Percentiles rank a stretch among this genome's conserved stretches.
Evolutionary conservation across 2,797 vertebrate species (phyloP).

Genomic region (Naso thynnoides): DNA sequence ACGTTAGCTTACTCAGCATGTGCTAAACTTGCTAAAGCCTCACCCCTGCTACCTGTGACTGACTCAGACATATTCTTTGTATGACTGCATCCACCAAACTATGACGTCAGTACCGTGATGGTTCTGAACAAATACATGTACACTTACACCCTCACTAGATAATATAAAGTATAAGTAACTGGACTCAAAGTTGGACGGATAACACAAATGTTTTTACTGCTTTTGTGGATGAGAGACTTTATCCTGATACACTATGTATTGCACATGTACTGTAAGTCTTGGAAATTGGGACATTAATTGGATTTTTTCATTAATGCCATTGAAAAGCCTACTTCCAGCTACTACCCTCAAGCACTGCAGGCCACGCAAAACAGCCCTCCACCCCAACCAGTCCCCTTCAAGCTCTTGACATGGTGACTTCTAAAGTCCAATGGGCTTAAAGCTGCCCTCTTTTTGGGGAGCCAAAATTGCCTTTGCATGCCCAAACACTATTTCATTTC

Average conservation of each 20-base stretch:
- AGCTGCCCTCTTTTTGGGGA: constrained; percentile 41
- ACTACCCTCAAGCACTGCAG: constrained; percentile 20
- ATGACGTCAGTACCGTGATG: no score
- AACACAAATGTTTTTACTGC: background rate
- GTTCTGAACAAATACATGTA: no score
- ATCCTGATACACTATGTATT: background rate
- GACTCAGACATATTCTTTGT: no score
- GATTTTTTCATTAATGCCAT: background rate
- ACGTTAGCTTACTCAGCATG: no score
- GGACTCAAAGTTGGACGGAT: constrained; percentile 4
- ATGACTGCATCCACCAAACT: no score
- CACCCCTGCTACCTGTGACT: no score
- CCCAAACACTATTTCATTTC: constrained; percentile 55
- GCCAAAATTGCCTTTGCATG: constrained; percentile 62
- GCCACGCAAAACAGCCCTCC: constrained; percentile 18
- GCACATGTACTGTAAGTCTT: background rate
- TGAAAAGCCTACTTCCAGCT: constrained; percentile 20
- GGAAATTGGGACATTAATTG: background rate
- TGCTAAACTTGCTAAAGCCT: no score
- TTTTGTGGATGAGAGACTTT: background rate
- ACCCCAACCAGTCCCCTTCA: constrained; percentile 51
- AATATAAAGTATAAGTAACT: no score
- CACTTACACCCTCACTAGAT: no score
- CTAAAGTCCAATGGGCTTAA: constrained; percentile 49
- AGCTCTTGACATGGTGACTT: constrained; percentile 59